Conservation (phyloP, 2,113 vertebrate genomes). For the Psittacus erithacus region DNA sequence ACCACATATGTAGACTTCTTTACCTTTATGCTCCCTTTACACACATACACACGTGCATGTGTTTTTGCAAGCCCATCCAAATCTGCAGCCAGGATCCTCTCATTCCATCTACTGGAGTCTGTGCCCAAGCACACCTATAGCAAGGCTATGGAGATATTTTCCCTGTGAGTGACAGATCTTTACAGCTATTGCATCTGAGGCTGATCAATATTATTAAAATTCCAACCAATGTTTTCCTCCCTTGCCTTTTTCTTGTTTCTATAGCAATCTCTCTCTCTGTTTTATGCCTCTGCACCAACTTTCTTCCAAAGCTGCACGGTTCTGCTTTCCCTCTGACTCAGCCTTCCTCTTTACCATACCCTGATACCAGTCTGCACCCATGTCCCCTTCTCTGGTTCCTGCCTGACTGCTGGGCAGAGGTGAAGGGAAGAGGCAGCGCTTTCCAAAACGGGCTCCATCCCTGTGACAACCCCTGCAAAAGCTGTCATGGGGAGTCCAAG, state of each 20-base stretch:
- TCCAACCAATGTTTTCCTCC: not conserved
- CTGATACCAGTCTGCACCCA: rapidly evolving
- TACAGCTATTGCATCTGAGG: conserved; percentile 6
- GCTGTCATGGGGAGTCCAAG: not conserved
- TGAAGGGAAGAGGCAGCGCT: not conserved
- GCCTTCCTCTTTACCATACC: not conserved
- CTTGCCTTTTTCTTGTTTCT: conserved; percentile 14
- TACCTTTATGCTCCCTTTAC: not conserved
- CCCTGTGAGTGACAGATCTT: not conserved
- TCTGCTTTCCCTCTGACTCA: not conserved
- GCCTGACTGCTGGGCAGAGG: rapidly evolving
- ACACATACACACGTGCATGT: rapidly evolving
- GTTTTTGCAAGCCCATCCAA: not conserved
- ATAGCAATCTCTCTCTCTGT: not conserved
- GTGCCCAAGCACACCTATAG: not conserved
- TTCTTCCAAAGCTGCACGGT: not conserved
- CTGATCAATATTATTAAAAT: conserved; percentile 40
- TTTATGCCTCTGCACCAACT: not conserved
- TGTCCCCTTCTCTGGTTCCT: rapidly evolving
- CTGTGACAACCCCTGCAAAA: not conserved
- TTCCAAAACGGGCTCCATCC: not conserved
- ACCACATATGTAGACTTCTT: not conserved
- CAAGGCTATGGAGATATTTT: not conserved
- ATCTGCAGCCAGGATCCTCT: not conserved
- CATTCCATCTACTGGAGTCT: not conserved